Conservation (phyloP, 2,113 vertebrate genomes). For the Fulica atra region DNA sequence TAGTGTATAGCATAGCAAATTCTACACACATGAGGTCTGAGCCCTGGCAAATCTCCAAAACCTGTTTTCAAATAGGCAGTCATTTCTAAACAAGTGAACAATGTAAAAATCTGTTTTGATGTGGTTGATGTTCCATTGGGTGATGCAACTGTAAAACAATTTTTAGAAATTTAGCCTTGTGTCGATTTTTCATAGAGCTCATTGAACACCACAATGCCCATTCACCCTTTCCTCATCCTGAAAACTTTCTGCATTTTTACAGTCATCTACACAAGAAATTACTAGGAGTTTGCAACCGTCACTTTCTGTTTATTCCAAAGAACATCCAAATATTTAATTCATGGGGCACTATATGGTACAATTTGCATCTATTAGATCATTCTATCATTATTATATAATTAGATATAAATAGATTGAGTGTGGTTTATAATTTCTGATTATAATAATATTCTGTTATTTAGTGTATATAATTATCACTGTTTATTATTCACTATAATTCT, state of each 20-base stretch:
- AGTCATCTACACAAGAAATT: neutral
- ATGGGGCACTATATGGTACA: neutral
- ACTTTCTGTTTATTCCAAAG: neutral
- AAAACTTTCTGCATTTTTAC: neutral
- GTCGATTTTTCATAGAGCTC: neutral
- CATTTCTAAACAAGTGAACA: neutral
- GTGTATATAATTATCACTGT: neutral
- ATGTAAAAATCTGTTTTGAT: neutral
- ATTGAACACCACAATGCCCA: rapidly evolving
- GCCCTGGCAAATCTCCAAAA: neutral
- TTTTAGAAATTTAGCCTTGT: neutral
- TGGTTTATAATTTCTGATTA: neutral
- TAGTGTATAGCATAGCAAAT: neutral
- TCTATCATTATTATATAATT: neutral
- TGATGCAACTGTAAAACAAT: neutral
- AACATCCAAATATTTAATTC: neutral
- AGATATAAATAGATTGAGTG: neutral
- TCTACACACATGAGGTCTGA: neutral
- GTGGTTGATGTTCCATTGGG: neutral
- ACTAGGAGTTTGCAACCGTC: neutral
- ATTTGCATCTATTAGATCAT: neutral
- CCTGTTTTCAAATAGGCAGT: neutral
- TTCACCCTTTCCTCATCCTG: neutral
- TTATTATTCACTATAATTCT: neutral
- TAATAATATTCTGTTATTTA: neutral